Evolutionary conservation across 1,140 invertebrate genomes (phyloP), one percentile per base, ranked within the genome.

Genomic region (Frieseomelitta varia): DNA sequence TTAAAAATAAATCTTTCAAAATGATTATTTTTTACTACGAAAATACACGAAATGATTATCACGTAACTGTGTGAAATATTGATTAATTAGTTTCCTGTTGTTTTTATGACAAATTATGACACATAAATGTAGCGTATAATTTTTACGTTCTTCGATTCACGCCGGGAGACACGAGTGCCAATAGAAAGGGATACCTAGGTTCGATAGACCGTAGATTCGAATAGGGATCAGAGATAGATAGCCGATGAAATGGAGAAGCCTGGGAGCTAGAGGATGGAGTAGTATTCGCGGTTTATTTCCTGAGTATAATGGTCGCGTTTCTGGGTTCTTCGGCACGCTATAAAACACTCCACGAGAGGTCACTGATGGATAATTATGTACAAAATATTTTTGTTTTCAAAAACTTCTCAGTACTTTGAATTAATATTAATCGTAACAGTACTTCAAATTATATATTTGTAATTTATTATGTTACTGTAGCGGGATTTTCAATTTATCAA

Each of bases 191-290:
- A 63, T 34, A 39, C 34, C 74, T 24, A 56, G 2, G n/a, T 39
- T 34, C 67, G 47, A 10, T 53, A 24, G 47, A 55, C 47, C 63
- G 63, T 61, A 61, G 24, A 61, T 24, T 61, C 65, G 30, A 67
- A 67, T 39, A 15, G 30, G 19, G 30, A 47, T 39, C 24, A 27
- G n/a, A 0, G 65, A 11, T 51, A 30, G 51, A 2, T 34, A 24
- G 10, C 10, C 19, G 11, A 56, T 71, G 84, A 83, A 79, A 84
- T 34, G 51, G 61, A 87, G 81, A 85, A 77, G 72, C 63, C 65
- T 81, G 82, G 72, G 63, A 69, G 14, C 19, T 8, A 56, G 8
- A 30, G 58, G n/a, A 30, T 34, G 39, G 10, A 15, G 6, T 47
- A 27, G 21, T 39, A 72, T 73, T 73, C 71, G 71, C 12, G 61